These are phyloP conservation scores for Troglohyphantes excavatus DNA, from an alignment of 2,888 invertebrate genomes.

Conservation along the genomic window DNA sequence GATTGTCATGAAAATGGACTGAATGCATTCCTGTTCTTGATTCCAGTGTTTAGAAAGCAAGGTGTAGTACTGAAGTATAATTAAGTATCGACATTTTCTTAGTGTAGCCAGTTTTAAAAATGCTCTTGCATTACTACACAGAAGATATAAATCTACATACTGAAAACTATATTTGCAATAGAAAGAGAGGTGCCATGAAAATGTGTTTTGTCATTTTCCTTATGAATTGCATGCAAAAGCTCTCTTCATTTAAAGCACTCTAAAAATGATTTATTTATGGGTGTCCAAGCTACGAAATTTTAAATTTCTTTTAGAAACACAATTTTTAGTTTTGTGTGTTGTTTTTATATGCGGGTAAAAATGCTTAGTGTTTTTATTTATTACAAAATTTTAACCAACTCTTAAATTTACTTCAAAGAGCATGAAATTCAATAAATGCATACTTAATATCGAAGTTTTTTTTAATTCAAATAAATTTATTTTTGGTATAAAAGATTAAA, in stretches of 20 bases:
- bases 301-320: neutral
- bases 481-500: too few relatives aligned
- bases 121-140: conserved; percentile 3
- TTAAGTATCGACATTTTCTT: conserved; percentile 28
- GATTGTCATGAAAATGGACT: conserved; percentile 81
- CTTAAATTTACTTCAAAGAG: too few relatives aligned
- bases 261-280: neutral
- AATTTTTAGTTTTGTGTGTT: too few relatives aligned
- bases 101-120: conserved; percentile 23
- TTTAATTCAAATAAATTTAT: too few relatives aligned
- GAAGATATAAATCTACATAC: neutral
- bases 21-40: conserved; percentile 11
- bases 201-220: neutral
- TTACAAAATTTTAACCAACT: too few relatives aligned
- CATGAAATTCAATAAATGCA: too few relatives aligned
- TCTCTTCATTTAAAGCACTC: neutral
- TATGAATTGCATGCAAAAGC: neutral
- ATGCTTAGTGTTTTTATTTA: too few relatives aligned
- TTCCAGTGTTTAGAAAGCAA: conserved; percentile 27
- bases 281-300: neutral
- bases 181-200: neutral
- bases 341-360: too few relatives aligned
- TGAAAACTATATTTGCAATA: neutral
- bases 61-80: conserved; percentile 42
- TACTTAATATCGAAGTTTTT: too few relatives aligned